Evolutionary conservation across 2,113 vertebrate species (phyloP).

Genomic region (Microtus richardsoni): DNA sequence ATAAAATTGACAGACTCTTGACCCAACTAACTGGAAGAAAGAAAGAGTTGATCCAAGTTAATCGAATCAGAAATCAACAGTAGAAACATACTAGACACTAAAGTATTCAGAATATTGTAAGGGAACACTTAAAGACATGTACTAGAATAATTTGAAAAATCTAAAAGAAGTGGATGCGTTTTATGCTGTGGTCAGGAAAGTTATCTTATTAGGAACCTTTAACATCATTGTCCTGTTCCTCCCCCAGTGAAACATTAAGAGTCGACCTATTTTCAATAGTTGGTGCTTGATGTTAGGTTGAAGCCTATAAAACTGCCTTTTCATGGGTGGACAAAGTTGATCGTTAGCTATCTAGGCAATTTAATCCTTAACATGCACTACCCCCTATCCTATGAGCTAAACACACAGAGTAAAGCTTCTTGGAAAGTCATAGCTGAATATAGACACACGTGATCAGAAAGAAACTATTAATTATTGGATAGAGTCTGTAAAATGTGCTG

Average conservation of each 20-base stretch:
- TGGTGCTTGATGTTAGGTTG: slow-evolving; percentile 29
- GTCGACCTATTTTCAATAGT: not conserved
- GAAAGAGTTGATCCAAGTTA: not conserved
- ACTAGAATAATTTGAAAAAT: not conserved
- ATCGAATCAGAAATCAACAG: not conserved
- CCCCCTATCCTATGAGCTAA: not conserved
- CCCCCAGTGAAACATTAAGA: slow-evolving; percentile 4
- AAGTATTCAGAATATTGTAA: not conserved
- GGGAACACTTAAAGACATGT: not conserved
- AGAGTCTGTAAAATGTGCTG: slow-evolving; percentile 20
- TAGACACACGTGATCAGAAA: slow-evolving; percentile 20
- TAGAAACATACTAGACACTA: not conserved
- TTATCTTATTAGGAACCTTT: not conserved
- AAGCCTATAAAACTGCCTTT: not conserved
- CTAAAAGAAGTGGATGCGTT: not conserved
- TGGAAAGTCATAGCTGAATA: not conserved
- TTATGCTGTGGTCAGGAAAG: not conserved
- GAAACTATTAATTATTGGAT: not conserved
- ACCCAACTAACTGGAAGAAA: not conserved
- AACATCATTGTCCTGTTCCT: not conserved
- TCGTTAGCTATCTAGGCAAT: not conserved
- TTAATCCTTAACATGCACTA: not conserved
- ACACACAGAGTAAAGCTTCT: not conserved
- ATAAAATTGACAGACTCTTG: not conserved
- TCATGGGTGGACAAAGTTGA: not conserved